phyloP scores from a whole-genome alignment of 2,888 invertebrate species.

The Coremacera marginata region DNA sequence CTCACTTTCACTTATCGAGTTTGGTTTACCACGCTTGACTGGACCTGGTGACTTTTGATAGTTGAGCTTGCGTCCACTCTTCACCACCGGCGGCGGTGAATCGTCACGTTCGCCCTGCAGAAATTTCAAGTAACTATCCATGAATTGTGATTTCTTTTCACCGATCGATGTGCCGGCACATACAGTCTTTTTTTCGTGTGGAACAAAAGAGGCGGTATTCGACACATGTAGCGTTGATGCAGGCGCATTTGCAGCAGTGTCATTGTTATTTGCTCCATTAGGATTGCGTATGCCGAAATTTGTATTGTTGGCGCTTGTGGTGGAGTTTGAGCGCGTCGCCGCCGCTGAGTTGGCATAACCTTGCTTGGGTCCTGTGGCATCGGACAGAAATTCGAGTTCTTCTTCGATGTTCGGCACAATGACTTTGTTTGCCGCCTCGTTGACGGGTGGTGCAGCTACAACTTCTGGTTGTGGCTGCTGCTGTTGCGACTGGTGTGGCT shows the following conservation, averaged over 20 bases:
- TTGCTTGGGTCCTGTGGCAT: slow-evolving; percentile 60
- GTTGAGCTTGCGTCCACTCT: slow-evolving; percentile 64
- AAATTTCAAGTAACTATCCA: slow-evolving; percentile 90
- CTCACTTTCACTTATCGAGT: neutral
- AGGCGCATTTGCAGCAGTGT: slow-evolving; percentile 12
- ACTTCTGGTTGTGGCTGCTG: slow-evolving; percentile 52
- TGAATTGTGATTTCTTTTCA: slow-evolving; percentile 76
- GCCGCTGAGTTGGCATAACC: slow-evolving; percentile 59
- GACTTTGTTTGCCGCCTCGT: slow-evolving; percentile 83
- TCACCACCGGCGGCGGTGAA: slow-evolving; percentile 79
- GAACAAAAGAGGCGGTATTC: slow-evolving; percentile 47
- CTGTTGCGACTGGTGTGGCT: slow-evolving; percentile 53
- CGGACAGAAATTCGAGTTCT: slow-evolving; percentile 84
- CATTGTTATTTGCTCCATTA: slow-evolving; percentile 52
- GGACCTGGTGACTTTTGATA: slow-evolving; percentile 59
- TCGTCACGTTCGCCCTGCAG: slow-evolving; percentile 80
- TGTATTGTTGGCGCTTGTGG: slow-evolving; percentile 54
- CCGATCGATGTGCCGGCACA: slow-evolving; percentile 63
- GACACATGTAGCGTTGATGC: slow-evolving; percentile 43
- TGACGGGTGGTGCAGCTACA: slow-evolving; percentile 64
- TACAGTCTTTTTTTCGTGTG: slow-evolving; percentile 60
- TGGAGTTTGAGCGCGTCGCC: slow-evolving; percentile 48
- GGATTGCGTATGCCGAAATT: slow-evolving; percentile 66
- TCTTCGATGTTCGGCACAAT: slow-evolving; percentile 91
- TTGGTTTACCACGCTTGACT: slow-evolving; percentile 46